Evolutionary conservation across 2,113 vertebrate species (phyloP).

Genomic region (Xiphias gladius): DNA sequence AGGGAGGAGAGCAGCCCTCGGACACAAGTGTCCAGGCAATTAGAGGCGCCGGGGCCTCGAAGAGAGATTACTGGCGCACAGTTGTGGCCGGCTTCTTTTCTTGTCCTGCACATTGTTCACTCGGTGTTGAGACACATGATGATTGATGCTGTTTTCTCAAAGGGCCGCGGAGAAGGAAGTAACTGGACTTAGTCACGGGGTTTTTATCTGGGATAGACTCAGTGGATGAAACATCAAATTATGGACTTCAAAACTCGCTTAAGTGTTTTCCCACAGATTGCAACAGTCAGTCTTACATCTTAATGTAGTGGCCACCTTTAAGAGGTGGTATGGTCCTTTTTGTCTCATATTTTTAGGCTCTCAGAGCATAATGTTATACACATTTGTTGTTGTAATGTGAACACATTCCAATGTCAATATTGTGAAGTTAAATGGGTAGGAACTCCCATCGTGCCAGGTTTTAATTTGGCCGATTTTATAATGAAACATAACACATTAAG

Average conservation of each 20-base stretch:
- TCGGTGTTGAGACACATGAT: constrained; percentile 31
- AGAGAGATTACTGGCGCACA: constrained; percentile 76
- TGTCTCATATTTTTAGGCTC: background rate
- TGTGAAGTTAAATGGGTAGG: background rate
- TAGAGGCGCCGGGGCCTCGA: constrained; percentile 74
- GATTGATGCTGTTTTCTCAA: constrained; percentile 39
- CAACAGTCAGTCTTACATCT: background rate
- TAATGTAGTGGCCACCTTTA: background rate
- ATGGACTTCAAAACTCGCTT: constrained; percentile 3
- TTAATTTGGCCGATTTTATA: background rate
- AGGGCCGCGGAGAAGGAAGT: constrained; percentile 28
- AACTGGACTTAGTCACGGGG: constrained; percentile 13
- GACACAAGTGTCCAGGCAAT: constrained; percentile 82
- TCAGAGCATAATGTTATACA: background rate
- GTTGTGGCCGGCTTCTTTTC: constrained; percentile 50
- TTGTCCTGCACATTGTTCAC: constrained; percentile 49
- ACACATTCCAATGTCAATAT: background rate
- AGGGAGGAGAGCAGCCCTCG: constrained; percentile 62
- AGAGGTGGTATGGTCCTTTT: fast-evolving
- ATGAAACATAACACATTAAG: background rate
- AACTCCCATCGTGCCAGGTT: background rate
- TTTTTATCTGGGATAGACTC: constrained; percentile 29
- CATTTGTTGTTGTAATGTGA: too few species aligned
- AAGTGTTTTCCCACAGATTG: constrained; percentile 16
- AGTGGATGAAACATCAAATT: constrained; percentile 32